Conservation (phyloP, 2,888 invertebrate species). For the Chydorus sphaericus region DNA sequence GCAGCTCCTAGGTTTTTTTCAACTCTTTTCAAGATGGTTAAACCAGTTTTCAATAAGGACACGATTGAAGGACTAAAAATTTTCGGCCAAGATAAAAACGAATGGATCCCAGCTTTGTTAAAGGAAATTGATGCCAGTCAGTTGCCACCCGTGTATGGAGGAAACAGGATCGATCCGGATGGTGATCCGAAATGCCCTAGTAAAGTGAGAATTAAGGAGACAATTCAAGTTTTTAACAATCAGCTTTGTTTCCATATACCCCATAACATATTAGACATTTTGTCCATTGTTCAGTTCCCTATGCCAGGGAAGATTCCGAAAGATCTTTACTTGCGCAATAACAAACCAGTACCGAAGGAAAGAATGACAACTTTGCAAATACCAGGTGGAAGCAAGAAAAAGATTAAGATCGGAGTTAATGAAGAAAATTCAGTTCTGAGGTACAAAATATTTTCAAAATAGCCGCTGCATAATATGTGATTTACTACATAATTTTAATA, state of each 20-base stretch:
- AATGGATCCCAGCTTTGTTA: slow-evolving; percentile 39
- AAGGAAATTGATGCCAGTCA: slow-evolving; percentile 46
- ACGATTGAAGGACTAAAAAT: slow-evolving; percentile 32
- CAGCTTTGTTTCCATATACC: too few species aligned
- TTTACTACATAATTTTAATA: not conserved
- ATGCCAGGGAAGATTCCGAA: slow-evolving; percentile 11
- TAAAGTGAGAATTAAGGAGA: slow-evolving; percentile 37
- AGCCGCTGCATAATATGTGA: not conserved
- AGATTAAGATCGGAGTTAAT: slow-evolving; percentile 51
- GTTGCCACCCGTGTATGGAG: slow-evolving; percentile 61
- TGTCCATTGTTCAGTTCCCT: not conserved
- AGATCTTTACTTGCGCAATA: not conserved
- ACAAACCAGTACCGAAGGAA: not conserved
- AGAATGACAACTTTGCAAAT: not conserved
- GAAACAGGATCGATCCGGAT: slow-evolving; percentile 51
- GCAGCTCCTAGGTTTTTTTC: slow-evolving; percentile 34
- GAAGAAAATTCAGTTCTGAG: slow-evolving; percentile 57
- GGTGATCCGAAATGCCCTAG: slow-evolving; percentile 58
- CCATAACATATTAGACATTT: not conserved
- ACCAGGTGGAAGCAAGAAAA: not conserved
- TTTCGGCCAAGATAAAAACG: not conserved
- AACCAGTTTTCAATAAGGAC: slow-evolving; percentile 31
- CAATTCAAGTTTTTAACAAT: not conserved
- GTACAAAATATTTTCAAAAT: slow-evolving; percentile 30
- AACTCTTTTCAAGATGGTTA: slow-evolving; percentile 29